A percentile compares a stretch with the other conserved stretches of the same genome.
These are phyloP conservation scores for Drosophila lacicola DNA, from an alignment of 2,888 invertebrate genomes.

Conservation along the genomic window DNA sequence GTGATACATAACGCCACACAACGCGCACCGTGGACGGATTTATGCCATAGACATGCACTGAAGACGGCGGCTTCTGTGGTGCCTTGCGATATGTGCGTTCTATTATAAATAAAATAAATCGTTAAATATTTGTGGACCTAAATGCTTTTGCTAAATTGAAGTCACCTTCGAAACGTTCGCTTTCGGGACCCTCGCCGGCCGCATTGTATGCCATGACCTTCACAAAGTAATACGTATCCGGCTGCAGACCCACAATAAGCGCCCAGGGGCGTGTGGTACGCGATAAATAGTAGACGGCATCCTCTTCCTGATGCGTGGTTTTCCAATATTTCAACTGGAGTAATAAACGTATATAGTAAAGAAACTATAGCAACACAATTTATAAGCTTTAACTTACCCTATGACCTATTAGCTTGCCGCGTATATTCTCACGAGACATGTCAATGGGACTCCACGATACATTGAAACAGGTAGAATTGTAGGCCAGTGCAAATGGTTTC, in stretches of 20 bases:
- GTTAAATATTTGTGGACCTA: neutral
- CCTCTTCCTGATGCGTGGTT: constrained; percentile 90
- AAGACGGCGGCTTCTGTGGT: constrained; percentile 97
- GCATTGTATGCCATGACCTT: constrained; percentile 98
- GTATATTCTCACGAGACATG: constrained; percentile 92
- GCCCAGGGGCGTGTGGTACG: constrained; percentile 94
- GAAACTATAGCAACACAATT: neutral
- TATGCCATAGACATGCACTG: constrained; percentile 93
- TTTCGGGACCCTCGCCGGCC: constrained; percentile 98
- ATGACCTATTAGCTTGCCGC: constrained; percentile 96
- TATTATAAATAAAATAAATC: constrained; percentile 22
- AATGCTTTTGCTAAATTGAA: neutral
- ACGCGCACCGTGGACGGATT: constrained; percentile 95
- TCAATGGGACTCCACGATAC: constrained; percentile 96
- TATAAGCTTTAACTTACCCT: constrained; percentile 86
- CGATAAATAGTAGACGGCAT: constrained; percentile 93
- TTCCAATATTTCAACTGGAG: constrained; percentile 95
- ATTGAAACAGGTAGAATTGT: constrained; percentile 96
- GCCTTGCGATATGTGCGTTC: constrained; percentile 96
- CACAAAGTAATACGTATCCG: constrained; percentile 96
- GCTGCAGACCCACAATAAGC: constrained; percentile 95
- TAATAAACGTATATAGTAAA: neutral
- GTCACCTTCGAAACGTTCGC: constrained; percentile 92
- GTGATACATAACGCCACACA: constrained; percentile 97
- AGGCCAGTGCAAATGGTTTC: constrained; percentile 90